Percentiles rank a stretch among this genome's conserved stretches.
Conservation (phyloP, 2,888 invertebrate species). For the Lithophane ornitopus region DNA sequence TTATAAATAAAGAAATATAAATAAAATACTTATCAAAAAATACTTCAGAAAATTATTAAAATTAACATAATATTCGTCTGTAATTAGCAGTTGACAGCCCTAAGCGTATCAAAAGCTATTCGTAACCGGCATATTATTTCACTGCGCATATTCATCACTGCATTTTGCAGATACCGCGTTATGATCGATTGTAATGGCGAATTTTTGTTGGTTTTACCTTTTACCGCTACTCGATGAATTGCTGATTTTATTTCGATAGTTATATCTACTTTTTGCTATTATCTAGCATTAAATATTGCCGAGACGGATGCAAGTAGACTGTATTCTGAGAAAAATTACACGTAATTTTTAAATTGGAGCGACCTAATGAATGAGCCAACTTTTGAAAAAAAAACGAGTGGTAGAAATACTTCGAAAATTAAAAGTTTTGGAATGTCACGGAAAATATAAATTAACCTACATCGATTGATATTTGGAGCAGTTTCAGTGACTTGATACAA, state of each 20-base stretch:
- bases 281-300: slow-evolving; percentile 17
- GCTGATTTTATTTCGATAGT: slow-evolving; percentile 39
- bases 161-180: slow-evolving; percentile 63
- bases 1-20: neutral
- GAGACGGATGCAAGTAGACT: slow-evolving; percentile 3
- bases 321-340: slow-evolving; percentile 8
- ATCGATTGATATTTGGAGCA: neutral
- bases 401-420: neutral
- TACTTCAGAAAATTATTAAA: slow-evolving; percentile 8
- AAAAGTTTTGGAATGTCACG: neutral
- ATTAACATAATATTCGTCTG: slow-evolving; percentile 3
- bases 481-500: neutral
- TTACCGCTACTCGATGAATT: slow-evolving; percentile 50
- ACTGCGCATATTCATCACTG: slow-evolving; percentile 63
- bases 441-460: neutral
- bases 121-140: slow-evolving; percentile 65
- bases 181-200: slow-evolving; percentile 59
- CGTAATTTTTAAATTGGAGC: slow-evolving; percentile 22
- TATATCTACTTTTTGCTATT: slow-evolving; percentile 10
- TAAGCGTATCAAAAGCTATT: slow-evolving; percentile 60
- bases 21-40: neutral
- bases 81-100: slow-evolving; percentile 53
- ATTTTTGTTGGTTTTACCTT: slow-evolving; percentile 60
- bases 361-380: neutral
- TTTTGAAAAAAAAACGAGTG: slow-evolving; percentile 11